Conservation (phyloP, 2,113 vertebrate species). For the Collichthys lucidus region DNA sequence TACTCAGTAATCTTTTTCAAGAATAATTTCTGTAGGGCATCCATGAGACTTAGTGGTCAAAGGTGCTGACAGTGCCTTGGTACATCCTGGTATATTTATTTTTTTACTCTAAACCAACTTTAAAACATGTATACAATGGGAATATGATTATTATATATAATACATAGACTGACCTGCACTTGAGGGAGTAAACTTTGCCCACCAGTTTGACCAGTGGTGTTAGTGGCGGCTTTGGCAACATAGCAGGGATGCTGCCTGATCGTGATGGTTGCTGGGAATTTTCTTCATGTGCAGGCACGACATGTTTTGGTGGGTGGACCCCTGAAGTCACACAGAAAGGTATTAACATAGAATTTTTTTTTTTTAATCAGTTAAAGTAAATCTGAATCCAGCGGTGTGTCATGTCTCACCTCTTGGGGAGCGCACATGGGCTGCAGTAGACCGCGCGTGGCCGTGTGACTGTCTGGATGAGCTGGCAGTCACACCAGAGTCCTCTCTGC, state of each 20-base stretch:
- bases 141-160: background rate
- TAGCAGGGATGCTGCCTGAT: conserved; percentile 88
- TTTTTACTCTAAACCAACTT: background rate
- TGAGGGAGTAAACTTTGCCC: conserved; percentile 94
- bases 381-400: background rate
- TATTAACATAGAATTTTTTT: background rate
- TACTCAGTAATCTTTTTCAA: background rate
- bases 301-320: conserved; percentile 82
- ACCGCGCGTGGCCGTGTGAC: conserved; percentile 33
- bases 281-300: conserved; percentile 64
- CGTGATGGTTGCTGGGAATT: conserved; percentile 85
- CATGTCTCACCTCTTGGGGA: conserved; percentile 68
- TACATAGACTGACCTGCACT: conserved; percentile 88
- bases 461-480: conserved; percentile 39
- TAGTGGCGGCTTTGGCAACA: conserved; percentile 91
- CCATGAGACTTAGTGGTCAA: background rate
- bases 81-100: too few species aligned
- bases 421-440: conserved; percentile 42
- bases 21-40: background rate
- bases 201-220: conserved; percentile 93
- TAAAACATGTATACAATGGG: background rate
- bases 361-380: too few species aligned
- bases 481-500: conserved; percentile 44
- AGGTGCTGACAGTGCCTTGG: background rate
- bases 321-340: conserved; percentile 75